Percentiles rank a stretch among this genome's conserved stretches.
Conservation (phyloP, 2,797 vertebrate species). For the Echiichthys vipera region DNA sequence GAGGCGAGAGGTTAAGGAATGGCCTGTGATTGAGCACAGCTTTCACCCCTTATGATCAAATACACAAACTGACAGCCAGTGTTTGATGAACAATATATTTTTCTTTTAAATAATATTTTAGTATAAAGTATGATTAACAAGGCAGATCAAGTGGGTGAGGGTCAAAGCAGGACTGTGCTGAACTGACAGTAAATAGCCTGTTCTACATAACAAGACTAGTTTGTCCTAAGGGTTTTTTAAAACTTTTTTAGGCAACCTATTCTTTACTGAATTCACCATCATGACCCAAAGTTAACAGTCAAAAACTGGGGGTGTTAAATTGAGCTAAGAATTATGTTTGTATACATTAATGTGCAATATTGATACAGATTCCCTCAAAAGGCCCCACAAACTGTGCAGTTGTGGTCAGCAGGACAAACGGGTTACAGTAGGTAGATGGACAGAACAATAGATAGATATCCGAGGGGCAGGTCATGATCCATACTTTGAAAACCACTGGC, state of each 20-base stretch:
- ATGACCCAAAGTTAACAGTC: neutral
- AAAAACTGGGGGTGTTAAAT: neutral
- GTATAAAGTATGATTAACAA: constrained; percentile 27
- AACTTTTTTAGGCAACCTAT: neutral
- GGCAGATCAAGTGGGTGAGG: constrained; percentile 18
- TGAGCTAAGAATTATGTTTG: neutral
- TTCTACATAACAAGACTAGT: neutral
- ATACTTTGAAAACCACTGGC: constrained; percentile 42
- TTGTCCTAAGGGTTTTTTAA: neutral
- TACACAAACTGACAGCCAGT: constrained; percentile 49
- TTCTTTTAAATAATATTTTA: constrained; percentile 60
- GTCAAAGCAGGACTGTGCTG: constrained; percentile 30
- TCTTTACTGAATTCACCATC: neutral
- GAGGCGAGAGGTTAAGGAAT: constrained; percentile 57
- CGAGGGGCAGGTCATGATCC: constrained; percentile 32
- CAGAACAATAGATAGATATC: neutral
- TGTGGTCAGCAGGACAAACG: neutral
- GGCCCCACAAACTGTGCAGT: neutral
- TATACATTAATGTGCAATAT: neutral
- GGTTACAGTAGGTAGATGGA: neutral
- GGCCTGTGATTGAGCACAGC: constrained; percentile 52
- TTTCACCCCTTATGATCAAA: constrained; percentile 68
- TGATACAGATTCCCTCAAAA: neutral
- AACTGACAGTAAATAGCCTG: constrained; percentile 26
- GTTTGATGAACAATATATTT: constrained; percentile 66